phyloP scores from a whole-genome alignment of 2,888 invertebrate genomes.

The Papilio demoleus region DNA sequence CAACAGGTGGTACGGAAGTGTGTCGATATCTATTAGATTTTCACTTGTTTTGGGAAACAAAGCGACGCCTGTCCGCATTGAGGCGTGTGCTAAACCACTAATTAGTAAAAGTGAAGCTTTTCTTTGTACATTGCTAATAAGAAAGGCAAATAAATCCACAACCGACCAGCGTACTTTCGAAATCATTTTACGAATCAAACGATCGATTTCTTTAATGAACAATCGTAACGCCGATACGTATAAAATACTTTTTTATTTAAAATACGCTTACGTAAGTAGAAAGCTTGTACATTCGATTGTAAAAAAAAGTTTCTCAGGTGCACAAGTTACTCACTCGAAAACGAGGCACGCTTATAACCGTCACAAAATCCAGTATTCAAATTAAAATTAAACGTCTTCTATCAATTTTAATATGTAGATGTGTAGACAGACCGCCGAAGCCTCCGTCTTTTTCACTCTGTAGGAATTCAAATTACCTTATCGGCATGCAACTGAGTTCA shows the following conservation, averaged over 20 bases:
- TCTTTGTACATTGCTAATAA: slow-evolving; percentile 64
- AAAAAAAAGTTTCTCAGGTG: slow-evolving; percentile 22
- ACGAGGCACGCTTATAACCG: slow-evolving; percentile 44
- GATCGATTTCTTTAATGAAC: slow-evolving; percentile 55
- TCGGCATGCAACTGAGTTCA: slow-evolving; percentile 72
- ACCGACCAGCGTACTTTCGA: slow-evolving; percentile 57
- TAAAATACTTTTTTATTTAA: slow-evolving; percentile 33
- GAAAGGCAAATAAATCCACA: slow-evolving; percentile 70
- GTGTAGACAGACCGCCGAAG: slow-evolving; percentile 63
- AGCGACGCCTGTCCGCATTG: slow-evolving; percentile 60
- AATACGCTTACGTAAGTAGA: slow-evolving; percentile 39
- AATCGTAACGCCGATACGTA: slow-evolving; percentile 40
- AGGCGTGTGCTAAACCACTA: slow-evolving; percentile 66
- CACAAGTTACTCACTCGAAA: slow-evolving; percentile 14
- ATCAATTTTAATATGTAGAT: slow-evolving; percentile 51
- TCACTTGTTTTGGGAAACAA: slow-evolving; percentile 78
- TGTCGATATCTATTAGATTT: slow-evolving; percentile 68
- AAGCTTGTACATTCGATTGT: slow-evolving; percentile 18
- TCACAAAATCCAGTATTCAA: slow-evolving; percentile 55
- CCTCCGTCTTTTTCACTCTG: slow-evolving; percentile 78
- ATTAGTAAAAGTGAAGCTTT: slow-evolving; percentile 81
- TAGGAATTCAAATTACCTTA: slow-evolving; percentile 81
- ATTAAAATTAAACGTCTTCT: slow-evolving; percentile 71
- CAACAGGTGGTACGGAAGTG: slow-evolving; percentile 54
- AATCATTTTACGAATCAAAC: slow-evolving; percentile 55